Conservation (phyloP, 2,888 invertebrate species). For the Eupithecia vulgata region DNA sequence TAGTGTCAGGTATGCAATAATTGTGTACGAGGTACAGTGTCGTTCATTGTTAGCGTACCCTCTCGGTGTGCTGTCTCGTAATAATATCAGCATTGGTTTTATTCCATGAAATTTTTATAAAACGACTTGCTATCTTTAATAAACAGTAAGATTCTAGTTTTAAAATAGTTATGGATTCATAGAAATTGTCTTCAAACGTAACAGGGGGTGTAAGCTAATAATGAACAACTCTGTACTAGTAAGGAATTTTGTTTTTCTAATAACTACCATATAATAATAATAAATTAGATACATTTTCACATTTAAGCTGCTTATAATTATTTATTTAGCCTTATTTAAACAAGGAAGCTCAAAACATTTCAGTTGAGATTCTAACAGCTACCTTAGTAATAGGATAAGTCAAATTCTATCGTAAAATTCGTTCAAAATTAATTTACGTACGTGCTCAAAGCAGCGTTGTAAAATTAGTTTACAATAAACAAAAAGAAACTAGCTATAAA, state of each 20-base stretch:
- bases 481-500: conserved; percentile 1
- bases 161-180: too few species aligned
- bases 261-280: not conserved
- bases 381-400: not conserved
- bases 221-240: too few species aligned
- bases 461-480: not conserved
- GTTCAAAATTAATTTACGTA: not conserved
- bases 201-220: too few species aligned
- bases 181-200: too few species aligned
- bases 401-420: not conserved
- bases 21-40: too few species aligned
- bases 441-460: not conserved
- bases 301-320: not conserved
- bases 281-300: not conserved
- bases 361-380: not conserved
- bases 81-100: too few species aligned
- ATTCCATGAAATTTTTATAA: too few species aligned
- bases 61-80: too few species aligned
- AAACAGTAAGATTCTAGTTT: too few species aligned
- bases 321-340: not conserved
- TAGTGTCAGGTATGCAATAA: too few species aligned
- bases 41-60: too few species aligned
- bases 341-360: not conserved
- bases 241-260: not conserved
- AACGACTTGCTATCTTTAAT: too few species aligned